These are phyloP conservation scores for Melinaea marsaeus DNA, from an alignment of 2,888 invertebrate genomes.

Conservation along the genomic window DNA sequence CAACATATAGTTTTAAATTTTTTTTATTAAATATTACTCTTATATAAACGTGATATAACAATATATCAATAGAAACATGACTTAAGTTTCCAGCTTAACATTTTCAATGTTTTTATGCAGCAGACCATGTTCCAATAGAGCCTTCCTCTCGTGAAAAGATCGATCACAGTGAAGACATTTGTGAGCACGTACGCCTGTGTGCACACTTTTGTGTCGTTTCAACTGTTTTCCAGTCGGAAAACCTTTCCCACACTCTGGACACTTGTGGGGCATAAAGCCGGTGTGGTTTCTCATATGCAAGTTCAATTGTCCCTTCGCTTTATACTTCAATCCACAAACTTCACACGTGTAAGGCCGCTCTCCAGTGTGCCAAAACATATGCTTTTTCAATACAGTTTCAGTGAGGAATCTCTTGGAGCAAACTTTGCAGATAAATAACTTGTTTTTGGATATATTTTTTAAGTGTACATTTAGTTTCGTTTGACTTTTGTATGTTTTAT, in stretches of 20 bases:
- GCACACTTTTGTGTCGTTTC: conserved; percentile 36
- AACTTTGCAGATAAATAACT: conserved; percentile 42
- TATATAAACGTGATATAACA: too few species aligned
- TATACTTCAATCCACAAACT: conserved; percentile 45
- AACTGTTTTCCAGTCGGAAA: conserved; percentile 33
- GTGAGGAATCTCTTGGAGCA: conserved; percentile 44
- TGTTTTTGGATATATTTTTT: conserved; percentile 34
- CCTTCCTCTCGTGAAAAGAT: conserved; percentile 38
- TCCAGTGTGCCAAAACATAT: conserved; percentile 48
- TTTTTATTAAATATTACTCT: too few species aligned
- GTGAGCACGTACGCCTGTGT: conserved; percentile 32
- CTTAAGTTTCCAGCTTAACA: conserved; percentile 30
- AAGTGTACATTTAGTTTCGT: conserved; percentile 39
- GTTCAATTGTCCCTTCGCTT: conserved; percentile 43
- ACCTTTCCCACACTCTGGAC: conserved; percentile 33
- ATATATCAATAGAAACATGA: neutral
- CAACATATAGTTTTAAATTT: conserved; percentile 8
- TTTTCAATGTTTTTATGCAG: conserved; percentile 34
- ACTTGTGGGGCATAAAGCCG: conserved; percentile 37
- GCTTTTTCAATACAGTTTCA: conserved; percentile 37
- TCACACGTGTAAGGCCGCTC: conserved; percentile 46
- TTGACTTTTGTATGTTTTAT: conserved; percentile 44
- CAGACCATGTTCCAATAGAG: conserved; percentile 38
- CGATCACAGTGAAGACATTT: conserved; percentile 32
- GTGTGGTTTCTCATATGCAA: conserved; percentile 43